These are phyloP conservation scores for Lampropteryx suffumata DNA, from an alignment of 2,888 invertebrate species.

Conservation along the genomic window DNA sequence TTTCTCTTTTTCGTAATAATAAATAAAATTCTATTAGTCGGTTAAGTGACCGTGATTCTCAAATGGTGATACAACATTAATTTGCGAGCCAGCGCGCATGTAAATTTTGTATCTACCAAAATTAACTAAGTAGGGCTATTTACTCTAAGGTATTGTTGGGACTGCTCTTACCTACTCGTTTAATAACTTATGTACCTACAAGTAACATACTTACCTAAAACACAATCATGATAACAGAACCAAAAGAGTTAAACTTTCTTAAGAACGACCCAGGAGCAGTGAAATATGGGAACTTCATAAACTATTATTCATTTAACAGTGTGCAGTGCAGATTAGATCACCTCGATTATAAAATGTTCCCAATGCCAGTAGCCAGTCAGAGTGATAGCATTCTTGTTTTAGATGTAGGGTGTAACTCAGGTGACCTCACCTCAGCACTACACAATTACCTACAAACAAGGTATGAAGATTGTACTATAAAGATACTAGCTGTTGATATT, in stretches of 20 bases:
- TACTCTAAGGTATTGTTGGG: too few species aligned
- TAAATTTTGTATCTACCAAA: too few species aligned
- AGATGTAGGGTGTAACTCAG: slow-evolving; percentile 91
- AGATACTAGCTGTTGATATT: slow-evolving; percentile 88
- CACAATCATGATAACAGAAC: slow-evolving; percentile 33
- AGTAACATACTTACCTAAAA: not conserved
- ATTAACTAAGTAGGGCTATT: too few species aligned
- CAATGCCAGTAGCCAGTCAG: slow-evolving; percentile 32
- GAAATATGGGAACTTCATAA: slow-evolving; percentile 92
- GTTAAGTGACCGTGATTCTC: too few species aligned
- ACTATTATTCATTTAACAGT: slow-evolving; percentile 92
- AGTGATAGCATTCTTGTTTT: slow-evolving; percentile 75
- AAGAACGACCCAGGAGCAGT: slow-evolving; percentile 89
- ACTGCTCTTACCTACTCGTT: too few species aligned
- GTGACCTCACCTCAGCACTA: slow-evolving; percentile 86
- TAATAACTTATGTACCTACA: not conserved
- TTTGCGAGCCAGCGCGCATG: too few species aligned
- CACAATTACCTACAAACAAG: slow-evolving; percentile 74
- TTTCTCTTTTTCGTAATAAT: too few species aligned
- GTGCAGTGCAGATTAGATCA: slow-evolving; percentile 85
- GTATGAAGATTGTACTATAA: slow-evolving; percentile 55
- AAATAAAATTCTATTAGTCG: too few species aligned
- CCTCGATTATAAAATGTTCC: slow-evolving; percentile 73
- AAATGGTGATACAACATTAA: too few species aligned
- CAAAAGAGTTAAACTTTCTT: slow-evolving; percentile 64